These are phyloP conservation scores for Masticophis lateralis DNA, from an alignment of 2,797 vertebrate genomes.

Conservation along the genomic window DNA sequence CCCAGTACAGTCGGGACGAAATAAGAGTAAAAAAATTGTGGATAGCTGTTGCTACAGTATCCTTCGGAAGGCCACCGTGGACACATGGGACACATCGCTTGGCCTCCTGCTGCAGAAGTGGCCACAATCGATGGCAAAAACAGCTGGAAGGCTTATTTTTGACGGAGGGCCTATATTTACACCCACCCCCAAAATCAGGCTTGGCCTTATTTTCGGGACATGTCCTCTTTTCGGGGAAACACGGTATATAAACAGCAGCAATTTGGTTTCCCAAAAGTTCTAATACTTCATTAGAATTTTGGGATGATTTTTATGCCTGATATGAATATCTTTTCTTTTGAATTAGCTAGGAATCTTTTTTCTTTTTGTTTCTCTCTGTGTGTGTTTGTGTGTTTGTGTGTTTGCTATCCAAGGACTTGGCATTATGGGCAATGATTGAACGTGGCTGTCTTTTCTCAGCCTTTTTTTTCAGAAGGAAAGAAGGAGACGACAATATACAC, in stretches of 20 bases:
- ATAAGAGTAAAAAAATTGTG: no score
- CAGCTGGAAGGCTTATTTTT: no score
- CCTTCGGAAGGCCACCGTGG: no score
- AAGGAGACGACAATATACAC: neutral
- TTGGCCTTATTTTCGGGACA: no score
- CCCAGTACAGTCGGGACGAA: no score
- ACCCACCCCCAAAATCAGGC: no score
- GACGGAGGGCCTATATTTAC: no score
- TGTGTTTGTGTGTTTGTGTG: neutral
- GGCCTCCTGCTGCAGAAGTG: no score
- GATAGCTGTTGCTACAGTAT: no score
- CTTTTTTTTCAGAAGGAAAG: neutral
- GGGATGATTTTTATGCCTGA: neutral
- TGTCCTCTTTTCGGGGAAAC: no score
- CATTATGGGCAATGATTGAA: neutral
- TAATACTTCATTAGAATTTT: neutral
- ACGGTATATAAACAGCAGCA: neutral
- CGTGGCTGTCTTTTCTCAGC: neutral
- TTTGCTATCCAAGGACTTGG: neutral
- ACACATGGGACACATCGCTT: no score
- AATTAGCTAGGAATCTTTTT: neutral
- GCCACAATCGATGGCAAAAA: no score
- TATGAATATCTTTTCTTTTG: neutral
- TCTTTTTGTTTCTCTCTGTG: neutral
- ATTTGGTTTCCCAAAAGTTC: neutral